Conservation (phyloP, 2,113 vertebrate genomes). For the Sphaerodactylus townsendi region DNA sequence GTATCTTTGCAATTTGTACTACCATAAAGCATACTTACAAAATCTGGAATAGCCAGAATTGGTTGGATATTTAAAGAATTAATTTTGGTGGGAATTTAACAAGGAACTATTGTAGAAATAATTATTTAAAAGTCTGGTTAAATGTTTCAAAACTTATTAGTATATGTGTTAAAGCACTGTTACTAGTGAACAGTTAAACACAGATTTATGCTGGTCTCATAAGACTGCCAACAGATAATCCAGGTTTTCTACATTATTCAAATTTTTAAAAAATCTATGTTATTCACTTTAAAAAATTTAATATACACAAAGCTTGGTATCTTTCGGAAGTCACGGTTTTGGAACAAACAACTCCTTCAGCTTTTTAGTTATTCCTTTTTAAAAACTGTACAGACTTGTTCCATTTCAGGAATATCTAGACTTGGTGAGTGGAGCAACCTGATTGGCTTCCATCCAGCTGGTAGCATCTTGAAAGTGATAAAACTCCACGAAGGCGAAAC, state of each 20-base stretch:
- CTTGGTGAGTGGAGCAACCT: slow-evolving; percentile 99
- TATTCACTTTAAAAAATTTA: slow-evolving; percentile 72
- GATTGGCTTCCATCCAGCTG: slow-evolving; percentile 99
- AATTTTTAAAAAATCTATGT: background rate
- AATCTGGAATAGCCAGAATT: background rate
- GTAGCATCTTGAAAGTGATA: slow-evolving; percentile 99
- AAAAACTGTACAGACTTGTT: slow-evolving; percentile 86
- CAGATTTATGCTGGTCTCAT: background rate
- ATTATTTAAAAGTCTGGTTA: background rate
- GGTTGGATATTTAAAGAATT: background rate
- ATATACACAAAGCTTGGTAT: slow-evolving; percentile 81
- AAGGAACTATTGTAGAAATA: background rate
- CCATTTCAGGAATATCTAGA: slow-evolving; percentile 91
- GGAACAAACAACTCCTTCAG: slow-evolving; percentile 82
- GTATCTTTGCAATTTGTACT: background rate
- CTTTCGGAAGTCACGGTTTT: slow-evolving; percentile 69
- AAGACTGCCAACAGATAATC: background rate
- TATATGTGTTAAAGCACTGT: background rate
- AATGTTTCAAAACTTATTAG: background rate
- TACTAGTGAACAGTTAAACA: background rate
- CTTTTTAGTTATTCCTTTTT: slow-evolving; percentile 63
- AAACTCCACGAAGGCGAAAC: slow-evolving; percentile 99
- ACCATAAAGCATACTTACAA: background rate
- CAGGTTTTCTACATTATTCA: slow-evolving; percentile 18
- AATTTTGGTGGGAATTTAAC: background rate